Conservation (phyloP, 2,888 invertebrate species). For the Digitonthophagus gazella region DNA sequence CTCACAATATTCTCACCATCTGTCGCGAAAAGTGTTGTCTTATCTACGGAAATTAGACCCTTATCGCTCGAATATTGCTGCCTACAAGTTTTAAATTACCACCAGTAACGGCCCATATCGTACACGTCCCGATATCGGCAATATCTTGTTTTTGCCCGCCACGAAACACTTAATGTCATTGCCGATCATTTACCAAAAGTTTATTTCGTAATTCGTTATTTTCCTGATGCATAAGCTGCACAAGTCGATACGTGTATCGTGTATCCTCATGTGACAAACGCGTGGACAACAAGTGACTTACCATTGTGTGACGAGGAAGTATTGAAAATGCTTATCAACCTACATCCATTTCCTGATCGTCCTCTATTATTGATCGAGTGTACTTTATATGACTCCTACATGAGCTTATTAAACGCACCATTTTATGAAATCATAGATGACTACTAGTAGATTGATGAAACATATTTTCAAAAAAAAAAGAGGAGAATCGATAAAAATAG, state of each 20-base stretch:
- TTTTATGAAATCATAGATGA: too few species aligned
- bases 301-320: not conserved
- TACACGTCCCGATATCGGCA: not conserved
- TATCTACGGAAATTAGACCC: conserved; percentile 42
- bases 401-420: too few species aligned
- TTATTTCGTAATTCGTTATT: not conserved
- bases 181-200: not conserved
- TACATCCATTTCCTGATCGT: not conserved
- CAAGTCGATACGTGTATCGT: not conserved
- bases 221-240: not conserved
- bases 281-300: not conserved
- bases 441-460: too few species aligned
- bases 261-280: not conserved
- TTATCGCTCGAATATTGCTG: conserved; percentile 33
- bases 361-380: not conserved
- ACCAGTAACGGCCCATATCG: not conserved
- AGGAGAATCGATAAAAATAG: not conserved
- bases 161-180: not conserved
- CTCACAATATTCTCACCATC: conserved; percentile 50
- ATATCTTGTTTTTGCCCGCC: not conserved
- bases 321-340: not conserved
- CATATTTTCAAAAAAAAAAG: too few species aligned
- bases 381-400: not conserved
- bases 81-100: conserved; percentile 35
- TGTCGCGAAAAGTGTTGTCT: conserved; percentile 45